phyloP scores from a whole-genome alignment of 2,113 vertebrate genomes.

The Melospiza melodia region DNA sequence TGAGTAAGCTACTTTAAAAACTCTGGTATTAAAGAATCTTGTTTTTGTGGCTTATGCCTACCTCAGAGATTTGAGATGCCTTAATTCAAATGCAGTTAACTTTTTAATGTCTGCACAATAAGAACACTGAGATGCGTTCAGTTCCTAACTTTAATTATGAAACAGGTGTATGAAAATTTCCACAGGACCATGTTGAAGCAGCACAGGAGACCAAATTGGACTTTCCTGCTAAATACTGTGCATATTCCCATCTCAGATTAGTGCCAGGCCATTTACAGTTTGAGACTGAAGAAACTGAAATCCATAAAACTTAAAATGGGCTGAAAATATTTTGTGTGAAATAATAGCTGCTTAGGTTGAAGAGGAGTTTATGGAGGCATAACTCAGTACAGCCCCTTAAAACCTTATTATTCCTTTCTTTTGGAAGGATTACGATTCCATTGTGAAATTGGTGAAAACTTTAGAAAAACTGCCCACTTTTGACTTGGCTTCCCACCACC shows the following conservation, averaged over 20 bases:
- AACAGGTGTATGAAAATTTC: not conserved
- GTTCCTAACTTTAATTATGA: not conserved
- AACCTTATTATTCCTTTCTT: conserved; percentile 22
- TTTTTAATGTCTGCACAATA: not conserved
- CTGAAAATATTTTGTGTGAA: not conserved
- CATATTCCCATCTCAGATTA: not conserved
- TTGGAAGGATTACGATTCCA: conserved; percentile 93
- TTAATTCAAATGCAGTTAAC: not conserved
- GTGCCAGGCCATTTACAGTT: not conserved
- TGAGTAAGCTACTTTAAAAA: not conserved
- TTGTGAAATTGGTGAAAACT: conserved; percentile 95
- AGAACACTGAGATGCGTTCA: not conserved
- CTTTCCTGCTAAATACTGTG: not conserved
- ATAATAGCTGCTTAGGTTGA: not conserved
- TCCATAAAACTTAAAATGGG: not conserved
- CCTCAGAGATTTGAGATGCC: not conserved
- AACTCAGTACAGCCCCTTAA: not conserved
- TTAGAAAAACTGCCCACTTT: conserved; percentile 96
- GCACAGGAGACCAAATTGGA: not conserved
- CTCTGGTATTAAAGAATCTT: not conserved
- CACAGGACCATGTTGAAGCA: not conserved
- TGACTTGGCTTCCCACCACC: conserved; percentile 90
- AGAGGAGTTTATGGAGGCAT: not conserved
- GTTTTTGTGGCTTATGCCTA: not conserved
- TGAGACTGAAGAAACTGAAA: not conserved